These are phyloP conservation scores for Calliphora vicina DNA, from an alignment of 1,140 invertebrate species.

Conservation along the genomic window DNA sequence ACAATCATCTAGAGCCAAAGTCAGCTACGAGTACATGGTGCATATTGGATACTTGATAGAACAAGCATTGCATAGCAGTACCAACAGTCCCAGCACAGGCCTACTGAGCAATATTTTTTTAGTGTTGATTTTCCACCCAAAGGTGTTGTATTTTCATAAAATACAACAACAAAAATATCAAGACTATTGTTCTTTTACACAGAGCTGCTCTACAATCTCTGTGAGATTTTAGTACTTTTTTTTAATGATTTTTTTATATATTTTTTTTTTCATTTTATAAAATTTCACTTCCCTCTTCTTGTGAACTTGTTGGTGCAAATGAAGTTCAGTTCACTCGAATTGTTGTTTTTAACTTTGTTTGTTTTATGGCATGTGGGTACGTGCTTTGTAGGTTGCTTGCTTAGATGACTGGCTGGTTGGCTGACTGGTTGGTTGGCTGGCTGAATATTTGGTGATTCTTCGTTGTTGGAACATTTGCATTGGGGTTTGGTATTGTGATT, in stretches of 20 bases:
- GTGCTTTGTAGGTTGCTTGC: no score
- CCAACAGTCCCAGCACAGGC: background rate
- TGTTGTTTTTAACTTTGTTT: background rate
- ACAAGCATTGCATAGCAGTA: background rate
- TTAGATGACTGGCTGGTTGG: background rate
- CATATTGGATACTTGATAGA: background rate
- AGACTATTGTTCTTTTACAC: conserved; percentile 3
- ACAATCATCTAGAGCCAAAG: conserved; percentile 2
- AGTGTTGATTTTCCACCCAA: conserved; percentile 11
- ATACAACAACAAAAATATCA: background rate
- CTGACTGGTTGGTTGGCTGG: background rate
- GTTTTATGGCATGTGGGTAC: background rate
- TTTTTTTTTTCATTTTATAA: background rate
- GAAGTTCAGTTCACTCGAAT: conserved; percentile 25
- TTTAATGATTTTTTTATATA: background rate
- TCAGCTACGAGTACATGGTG: background rate
- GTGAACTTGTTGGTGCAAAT: conserved; percentile 17
- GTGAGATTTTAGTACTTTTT: background rate
- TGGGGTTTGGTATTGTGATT: background rate
- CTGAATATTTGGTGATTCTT: background rate
- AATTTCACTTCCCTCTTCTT: conserved; percentile 15
- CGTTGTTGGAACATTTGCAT: background rate
- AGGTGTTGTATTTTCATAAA: conserved; percentile 29
- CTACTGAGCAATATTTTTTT: conserved; percentile 9
- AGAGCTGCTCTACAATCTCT: background rate